Base-by-base conservation (phyloP, 2,888 invertebrate genomes). In the Melinopterus prodromus region DNA sequence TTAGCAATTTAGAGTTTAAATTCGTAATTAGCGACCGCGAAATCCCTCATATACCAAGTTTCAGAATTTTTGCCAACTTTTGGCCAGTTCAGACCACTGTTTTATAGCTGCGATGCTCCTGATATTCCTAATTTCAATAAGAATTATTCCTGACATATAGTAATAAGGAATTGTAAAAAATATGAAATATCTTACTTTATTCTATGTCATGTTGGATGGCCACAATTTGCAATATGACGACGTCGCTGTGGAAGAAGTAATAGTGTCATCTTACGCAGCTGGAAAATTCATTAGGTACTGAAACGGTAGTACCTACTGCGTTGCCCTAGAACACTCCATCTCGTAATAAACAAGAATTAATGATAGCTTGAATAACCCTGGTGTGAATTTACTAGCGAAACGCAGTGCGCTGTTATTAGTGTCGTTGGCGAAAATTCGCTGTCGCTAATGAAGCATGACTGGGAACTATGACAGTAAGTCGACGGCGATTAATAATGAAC, bases 361-460 rank as follows among this genome's bases (percentile, higher is more conserved):
- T 53, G 53, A 12, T 53, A 53, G 53, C 53, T 53, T 53, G 12
- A 53, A 12, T 53, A 53, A 53, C 53, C 53, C 12, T 53, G 12
- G 53, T 12, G 53, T 53, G 53, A 53, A 53, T 53, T 53, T 53
- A 53, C 53, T 53, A 53, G 53, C 53, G 53, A 53, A 12, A 53
- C 53, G 53, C 53, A 53, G 53, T 26, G 26, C 26, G 26, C 26
- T 26, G 26, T 26, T 26, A 26, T 26, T 26, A 26, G 26, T 53
- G 53, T 53, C 53, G 53, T 53, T 53, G 7, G 53, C 53, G 5
- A 12, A 53, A 53, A 53, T 53, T 53, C 12, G 53, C 7, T 53
- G 53, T 53, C 53, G 53, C 53, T 53, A 53, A 53, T 53, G 53
- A 53, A 53, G 53, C 53, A 53, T 53, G 53, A 53, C 53, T 53